A percentile compares a stretch with the other conserved stretches of the same genome.
Conservation (phyloP, 23 tunicate genomes). For the Phallusia fumigata region DNA sequence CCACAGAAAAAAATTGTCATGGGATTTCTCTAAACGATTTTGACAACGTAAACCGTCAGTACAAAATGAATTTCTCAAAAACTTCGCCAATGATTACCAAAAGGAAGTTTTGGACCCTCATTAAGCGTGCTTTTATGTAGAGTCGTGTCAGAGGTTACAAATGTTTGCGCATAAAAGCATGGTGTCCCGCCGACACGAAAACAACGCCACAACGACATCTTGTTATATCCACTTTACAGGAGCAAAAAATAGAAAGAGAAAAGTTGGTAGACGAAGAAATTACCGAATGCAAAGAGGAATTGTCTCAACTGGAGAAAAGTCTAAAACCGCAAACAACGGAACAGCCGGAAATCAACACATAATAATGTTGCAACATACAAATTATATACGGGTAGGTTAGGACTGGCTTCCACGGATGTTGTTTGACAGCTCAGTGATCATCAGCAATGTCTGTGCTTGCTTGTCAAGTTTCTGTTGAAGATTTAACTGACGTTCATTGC, state of each 20-base stretch:
- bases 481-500: conserved; percentile 7
- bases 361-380: too few relatives aligned
- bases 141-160: too few relatives aligned
- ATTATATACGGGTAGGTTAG: background rate
- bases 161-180: too few relatives aligned
- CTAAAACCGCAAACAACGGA: background rate
- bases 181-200: too few relatives aligned
- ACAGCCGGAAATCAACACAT: background rate
- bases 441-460: conserved; percentile 59
- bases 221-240: background rate
- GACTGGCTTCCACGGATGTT: conserved; percentile 35
- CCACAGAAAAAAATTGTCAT: too few relatives aligned
- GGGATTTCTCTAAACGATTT: too few relatives aligned
- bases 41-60: too few relatives aligned
- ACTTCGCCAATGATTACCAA: too few relatives aligned
- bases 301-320: background rate
- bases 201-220: too few relatives aligned
- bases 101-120: too few relatives aligned
- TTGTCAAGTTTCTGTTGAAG: conserved; percentile 48
- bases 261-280: conserved; percentile 30
- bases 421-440: conserved; percentile 71
- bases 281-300: conserved; percentile 30
- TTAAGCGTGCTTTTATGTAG: too few relatives aligned
- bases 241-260: conserved; percentile 22
- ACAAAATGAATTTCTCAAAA: too few relatives aligned